Percentiles rank a stretch among this genome's conserved stretches.
Conservation (phyloP, 2,797 vertebrate genomes). For the Anguilla anguilla region DNA sequence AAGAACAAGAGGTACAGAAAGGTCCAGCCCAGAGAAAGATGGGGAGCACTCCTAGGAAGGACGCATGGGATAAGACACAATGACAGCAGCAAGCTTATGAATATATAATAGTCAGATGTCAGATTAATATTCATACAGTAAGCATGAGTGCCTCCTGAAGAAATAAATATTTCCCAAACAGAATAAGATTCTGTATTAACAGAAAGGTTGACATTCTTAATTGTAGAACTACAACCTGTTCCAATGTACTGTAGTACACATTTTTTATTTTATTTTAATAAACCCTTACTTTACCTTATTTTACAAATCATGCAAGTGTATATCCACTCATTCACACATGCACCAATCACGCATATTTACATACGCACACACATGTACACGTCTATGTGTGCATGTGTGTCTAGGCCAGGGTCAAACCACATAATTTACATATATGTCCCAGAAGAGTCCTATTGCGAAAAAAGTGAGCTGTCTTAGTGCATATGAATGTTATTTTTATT, state of each 20-base stretch:
- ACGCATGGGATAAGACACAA: not conserved
- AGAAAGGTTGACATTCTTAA: slow-evolving; percentile 5
- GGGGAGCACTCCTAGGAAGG: slow-evolving; percentile 75
- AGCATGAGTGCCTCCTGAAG: not conserved
- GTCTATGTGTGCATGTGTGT: too few species aligned
- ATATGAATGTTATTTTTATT: too few species aligned
- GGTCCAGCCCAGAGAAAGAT: slow-evolving; percentile 82
- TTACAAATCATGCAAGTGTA: too few species aligned
- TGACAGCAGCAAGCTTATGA: not conserved
- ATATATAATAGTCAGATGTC: not conserved
- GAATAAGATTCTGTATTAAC: not conserved
- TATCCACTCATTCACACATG: too few species aligned
- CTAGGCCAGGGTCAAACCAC: too few species aligned
- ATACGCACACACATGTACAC: too few species aligned
- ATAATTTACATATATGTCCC: too few species aligned
- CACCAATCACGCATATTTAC: too few species aligned
- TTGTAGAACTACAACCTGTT: not conserved
- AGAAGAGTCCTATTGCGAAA: too few species aligned
- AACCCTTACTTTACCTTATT: not conserved
- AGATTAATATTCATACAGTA: not conserved
- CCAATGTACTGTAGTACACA: not conserved
- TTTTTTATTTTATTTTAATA: not conserved
- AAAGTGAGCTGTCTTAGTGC: too few species aligned
- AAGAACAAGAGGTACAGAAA: slow-evolving; percentile 92
- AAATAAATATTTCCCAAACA: not conserved